Evolutionary conservation across 2,888 invertebrate genomes (phyloP), one percentile per base, ranked within the genome.

Genomic region (Andrena flavipes): DNA sequence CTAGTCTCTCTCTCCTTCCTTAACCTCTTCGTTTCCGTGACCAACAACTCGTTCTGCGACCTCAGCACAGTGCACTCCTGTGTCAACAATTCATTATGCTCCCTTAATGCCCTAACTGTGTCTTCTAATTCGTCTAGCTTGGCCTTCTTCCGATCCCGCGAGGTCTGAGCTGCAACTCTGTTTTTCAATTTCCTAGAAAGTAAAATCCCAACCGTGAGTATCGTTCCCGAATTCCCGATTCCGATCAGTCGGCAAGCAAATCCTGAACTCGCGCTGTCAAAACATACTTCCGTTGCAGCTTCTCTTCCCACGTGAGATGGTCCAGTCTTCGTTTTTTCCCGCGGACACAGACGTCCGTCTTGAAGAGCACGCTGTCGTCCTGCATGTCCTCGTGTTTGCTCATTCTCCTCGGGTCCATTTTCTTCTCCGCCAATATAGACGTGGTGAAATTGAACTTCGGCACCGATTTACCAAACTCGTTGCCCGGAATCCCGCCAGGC

Each of bases 121-220:
- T 94, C 93, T 93, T 99, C 99, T 95, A 99, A 96, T 88, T 98
- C 97, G 87, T 97, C 97, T 96, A 99, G 97, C 92, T 97, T 97
- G 0, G 97, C 98, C 94, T 99, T 99, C 93, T 99, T 99, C 62
- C 99, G 96, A 94, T 99, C 99, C 73, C 99, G 96, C 0, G 99
- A 99, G 65, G 98, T 98, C 94, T 99, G 99, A 2, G 99, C 99
- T 48, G 99, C 99, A 33, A 99, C 98, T 87, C 99, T 96, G 94
- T 99, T 99, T 94, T 99, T 99, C 90, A 99, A 94, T 95, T 99
- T 99, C 94, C 99, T 98, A 20, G 0, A 73, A 70, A 71, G 68
- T n/a, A 26, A 26, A 76, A 49, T 42, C 2, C 42, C 16, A 42
- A 16, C 13, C 42, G 42, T 42, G 42, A 42, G 4, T 42, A 42